phyloP scores from a whole-genome alignment of 1,140 invertebrate species.

The Neotoxoptera formosana region DNA sequence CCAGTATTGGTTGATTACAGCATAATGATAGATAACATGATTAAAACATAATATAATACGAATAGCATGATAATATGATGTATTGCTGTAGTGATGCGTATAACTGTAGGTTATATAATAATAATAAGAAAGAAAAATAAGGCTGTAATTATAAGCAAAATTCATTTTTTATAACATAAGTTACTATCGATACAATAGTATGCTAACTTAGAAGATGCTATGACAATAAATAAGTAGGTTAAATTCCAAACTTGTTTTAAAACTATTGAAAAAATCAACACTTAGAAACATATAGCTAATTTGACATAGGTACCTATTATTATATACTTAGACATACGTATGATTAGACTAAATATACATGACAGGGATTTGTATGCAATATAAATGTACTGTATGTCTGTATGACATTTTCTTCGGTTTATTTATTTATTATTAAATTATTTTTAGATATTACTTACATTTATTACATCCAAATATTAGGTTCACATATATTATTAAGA shows the following conservation, averaged over 20 bases:
- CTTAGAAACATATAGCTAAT: not conserved
- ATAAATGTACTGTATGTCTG: not conserved
- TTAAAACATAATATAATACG: not conserved
- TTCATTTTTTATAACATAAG: not conserved
- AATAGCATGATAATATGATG: not conserved
- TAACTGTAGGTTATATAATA: no score
- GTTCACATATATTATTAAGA: not conserved
- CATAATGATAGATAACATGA: not conserved
- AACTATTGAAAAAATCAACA: not conserved
- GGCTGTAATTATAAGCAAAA: not conserved
- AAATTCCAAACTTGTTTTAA: not conserved
- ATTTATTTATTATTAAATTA: not conserved
- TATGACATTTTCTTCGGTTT: not conserved
- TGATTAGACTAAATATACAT: not conserved
- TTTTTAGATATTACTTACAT: no score
- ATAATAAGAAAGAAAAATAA: not conserved
- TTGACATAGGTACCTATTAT: not conserved
- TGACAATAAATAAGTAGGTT: not conserved
- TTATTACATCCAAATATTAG: not conserved
- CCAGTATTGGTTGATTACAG: not conserved
- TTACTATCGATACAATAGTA: not conserved
- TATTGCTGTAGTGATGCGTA: not conserved
- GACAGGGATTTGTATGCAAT: not conserved
- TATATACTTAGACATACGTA: not conserved
- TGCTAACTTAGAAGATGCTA: not conserved